Evolutionary conservation across 2,888 invertebrate species (phyloP).

Genomic region (Tinea trinotella): DNA sequence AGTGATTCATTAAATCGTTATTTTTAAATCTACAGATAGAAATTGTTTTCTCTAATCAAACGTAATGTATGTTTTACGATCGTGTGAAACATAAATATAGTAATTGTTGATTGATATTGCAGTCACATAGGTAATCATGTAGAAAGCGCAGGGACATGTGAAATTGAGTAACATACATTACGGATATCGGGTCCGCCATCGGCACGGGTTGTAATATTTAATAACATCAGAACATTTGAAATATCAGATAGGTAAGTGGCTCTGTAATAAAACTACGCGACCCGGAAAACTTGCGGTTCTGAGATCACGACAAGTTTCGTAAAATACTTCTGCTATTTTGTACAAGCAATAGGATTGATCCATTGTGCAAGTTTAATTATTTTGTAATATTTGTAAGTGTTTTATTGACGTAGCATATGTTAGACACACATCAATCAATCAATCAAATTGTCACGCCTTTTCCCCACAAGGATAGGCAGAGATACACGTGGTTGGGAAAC

Average conservation of each 20-base stretch:
- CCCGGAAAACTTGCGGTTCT: constrained; percentile 56
- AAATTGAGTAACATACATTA: constrained; percentile 24
- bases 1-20: no score
- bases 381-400: background rate
- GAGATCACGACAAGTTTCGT: constrained; percentile 60
- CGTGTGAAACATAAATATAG: no score
- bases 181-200: constrained; percentile 29
- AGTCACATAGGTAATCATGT: constrained; percentile 13
- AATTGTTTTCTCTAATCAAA: no score
- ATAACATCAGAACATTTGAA: constrained; percentile 35
- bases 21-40: no score
- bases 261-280: constrained; percentile 41
- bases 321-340: constrained; percentile 46
- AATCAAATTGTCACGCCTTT: no score
- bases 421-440: no score
- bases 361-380: constrained; percentile 39
- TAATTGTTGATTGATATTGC: background rate
- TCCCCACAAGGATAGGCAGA: no score
- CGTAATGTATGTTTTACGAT: no score
- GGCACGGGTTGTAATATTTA: constrained; percentile 35
- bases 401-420: background rate
- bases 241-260: constrained; percentile 38
- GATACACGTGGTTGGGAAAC: no score
- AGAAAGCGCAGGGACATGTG: constrained; percentile 23
- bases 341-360: constrained; percentile 35